Conservation (phyloP, 2,113 vertebrate species). For the Natator depressus region DNA sequence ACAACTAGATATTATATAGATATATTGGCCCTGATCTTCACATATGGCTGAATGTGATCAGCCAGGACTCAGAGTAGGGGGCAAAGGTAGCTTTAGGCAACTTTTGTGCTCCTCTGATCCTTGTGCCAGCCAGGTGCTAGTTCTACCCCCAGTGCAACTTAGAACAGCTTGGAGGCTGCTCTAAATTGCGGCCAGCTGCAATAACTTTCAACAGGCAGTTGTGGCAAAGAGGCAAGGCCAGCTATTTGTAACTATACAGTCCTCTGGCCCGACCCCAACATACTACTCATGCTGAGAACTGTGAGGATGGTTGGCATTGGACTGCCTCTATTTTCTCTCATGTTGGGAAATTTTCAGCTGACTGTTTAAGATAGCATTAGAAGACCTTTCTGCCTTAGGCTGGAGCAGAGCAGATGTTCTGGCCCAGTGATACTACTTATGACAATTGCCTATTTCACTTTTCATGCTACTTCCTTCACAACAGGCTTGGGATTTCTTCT, state of each 20-base stretch:
- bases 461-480: background rate
- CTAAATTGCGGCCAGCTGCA: no score
- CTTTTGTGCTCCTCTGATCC: no score
- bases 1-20: no score
- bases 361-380: background rate
- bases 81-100: no score
- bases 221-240: no score
- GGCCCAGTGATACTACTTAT: background rate
- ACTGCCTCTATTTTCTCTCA: background rate
- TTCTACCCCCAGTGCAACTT: no score
- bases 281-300: background rate
- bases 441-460: background rate
- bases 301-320: background rate
- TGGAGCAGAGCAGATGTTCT: background rate
- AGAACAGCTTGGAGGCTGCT: no score
- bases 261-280: background rate
- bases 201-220: no score
- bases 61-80: no score
- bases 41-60: no score
- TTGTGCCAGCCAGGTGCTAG: no score
- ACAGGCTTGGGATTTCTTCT: background rate
- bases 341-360: background rate
- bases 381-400: background rate
- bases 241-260: background rate
- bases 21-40: no score